Conservation (phyloP, 2,113 vertebrate genomes). For the Pongo pygmaeus region DNA sequence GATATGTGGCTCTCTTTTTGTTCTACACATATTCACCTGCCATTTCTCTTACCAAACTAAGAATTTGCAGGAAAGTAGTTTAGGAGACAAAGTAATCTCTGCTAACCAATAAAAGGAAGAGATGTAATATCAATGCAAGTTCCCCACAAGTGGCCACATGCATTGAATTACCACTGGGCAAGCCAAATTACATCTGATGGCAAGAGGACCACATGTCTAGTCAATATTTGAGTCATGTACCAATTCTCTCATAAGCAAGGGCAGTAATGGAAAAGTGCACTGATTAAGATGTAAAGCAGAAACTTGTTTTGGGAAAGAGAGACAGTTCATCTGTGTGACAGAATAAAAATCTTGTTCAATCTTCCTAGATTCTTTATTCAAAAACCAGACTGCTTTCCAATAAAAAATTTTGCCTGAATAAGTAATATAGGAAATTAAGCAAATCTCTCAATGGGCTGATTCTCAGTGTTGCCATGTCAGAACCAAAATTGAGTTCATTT, state of each 20-base stretch:
- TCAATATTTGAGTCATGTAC: neutral
- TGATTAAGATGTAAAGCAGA: neutral
- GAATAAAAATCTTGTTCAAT: neutral
- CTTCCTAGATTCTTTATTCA: neutral
- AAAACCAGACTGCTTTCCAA: neutral
- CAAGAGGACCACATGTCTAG: neutral
- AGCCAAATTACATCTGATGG: neutral
- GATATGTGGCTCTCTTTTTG: neutral
- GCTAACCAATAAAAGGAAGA: constrained; percentile 24
- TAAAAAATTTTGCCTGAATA: constrained; percentile 1
- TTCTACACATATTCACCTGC: neutral
- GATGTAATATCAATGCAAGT: neutral
- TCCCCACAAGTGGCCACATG: neutral
- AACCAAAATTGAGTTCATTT: neutral
- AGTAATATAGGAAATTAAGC: constrained; percentile 25
- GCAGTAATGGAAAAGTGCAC: neutral
- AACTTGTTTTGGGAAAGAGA: constrained; percentile 3
- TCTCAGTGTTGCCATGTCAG: neutral
- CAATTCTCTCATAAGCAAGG: neutral
- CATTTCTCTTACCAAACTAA: neutral
- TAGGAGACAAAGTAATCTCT: constrained; percentile 7
- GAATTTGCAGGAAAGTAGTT: neutral
- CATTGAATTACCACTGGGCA: neutral
- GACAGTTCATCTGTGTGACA: neutral
- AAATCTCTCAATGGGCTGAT: neutral